Evolutionary conservation across 23 tunicate genomes (phyloP), one percentile per base, ranked within the genome.

Genomic region (Ascidia mentula): DNA sequence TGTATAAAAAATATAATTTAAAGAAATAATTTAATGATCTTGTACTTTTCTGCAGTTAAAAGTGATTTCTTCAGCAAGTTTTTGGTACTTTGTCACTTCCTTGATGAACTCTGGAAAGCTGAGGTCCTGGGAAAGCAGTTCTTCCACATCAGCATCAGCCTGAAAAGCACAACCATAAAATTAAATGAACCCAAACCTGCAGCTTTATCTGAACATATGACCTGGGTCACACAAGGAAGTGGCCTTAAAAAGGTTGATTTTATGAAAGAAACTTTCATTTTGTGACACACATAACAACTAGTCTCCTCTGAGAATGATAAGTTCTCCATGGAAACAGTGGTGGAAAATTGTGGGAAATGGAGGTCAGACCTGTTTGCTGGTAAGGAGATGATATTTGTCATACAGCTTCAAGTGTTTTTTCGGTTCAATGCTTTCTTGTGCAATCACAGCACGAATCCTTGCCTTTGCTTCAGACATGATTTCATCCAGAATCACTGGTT

Each of bases 131-230:
- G 89, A 65, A 36, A 95, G 74, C 32, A 95, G 82, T 34, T 79
- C 45, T 40, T 90, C 96, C 32, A 95, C 92, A 28, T 95, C 96
- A 17, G 79, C 90, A 18, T 95, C 96, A 20, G 99, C 99, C 96
- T 95, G 70, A 22, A 9, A 72, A 80, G 9, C 18, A 20, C 24
- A 53, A 53, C 22, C 13, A 53, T n/a, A n/a, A n/a, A n/a, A n/a
- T n/a, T n/a, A n/a, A n/a, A n/a, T n/a, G n/a, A n/a, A n/a, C n/a
- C n/a, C n/a, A n/a, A n/a, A n/a, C n/a, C n/a, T n/a, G n/a, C n/a
- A n/a, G n/a, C n/a, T n/a, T n/a, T n/a, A n/a, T n/a, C n/a, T n/a
- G n/a, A n/a, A n/a, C n/a, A n/a, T n/a, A n/a, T n/a, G n/a, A n/a
- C n/a, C n/a, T n/a, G n/a, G n/a, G n/a, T n/a, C n/a, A n/a, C n/a